Base-by-base conservation (phyloP, 2,113 vertebrate species). In the Eidolon helvum region DNA sequence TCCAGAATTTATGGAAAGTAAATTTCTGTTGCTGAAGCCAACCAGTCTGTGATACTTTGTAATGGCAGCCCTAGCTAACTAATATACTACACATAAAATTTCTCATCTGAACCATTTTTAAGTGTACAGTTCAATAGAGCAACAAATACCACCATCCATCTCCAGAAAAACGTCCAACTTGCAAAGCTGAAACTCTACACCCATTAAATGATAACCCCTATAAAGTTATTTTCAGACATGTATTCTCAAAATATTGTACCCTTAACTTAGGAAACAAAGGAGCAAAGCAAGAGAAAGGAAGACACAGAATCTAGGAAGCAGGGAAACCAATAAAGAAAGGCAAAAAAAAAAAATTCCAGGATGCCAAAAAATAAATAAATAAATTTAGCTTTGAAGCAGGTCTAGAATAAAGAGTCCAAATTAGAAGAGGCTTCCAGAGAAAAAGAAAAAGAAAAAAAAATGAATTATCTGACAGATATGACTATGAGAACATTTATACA, bases 21-120 rank as follows among this genome's bases (percentile, higher is more conserved):
- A 69, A 87, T 87, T 86, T 96, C 45, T 80, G 38, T 40, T 84
- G 10, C 85, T 61, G 66, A 95, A 95, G 68, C 38, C 68, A 87
- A 75, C 21, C 8, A 53, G 11, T 61, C 33, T 43, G 10, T 72
- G 55, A 55, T 80, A 80, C 21, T 68, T 69, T 74, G 28, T 48
- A 21, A 80, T 21, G 43, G 48, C 40, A 95, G 45, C 5, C 66
- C 19, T 69, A 80, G 59, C 21, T 66, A 95, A 79, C 48, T 74
- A 65, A 72, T 30, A 40, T 7, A 71, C 66, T 55, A 43, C 33
- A 90, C 28, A 57, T 59, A 74, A 74, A 92, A 80, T 74, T 57
- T 80, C 77, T 6, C 33, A 65, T 55, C 1, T 69, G 33, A 91
- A 35, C 5, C 55, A 78, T 57, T 86, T 92, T 75, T 63, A 71